phyloP scores from a whole-genome alignment of 64 coral and sea anemone species.

The Montipora sp. region DNA sequence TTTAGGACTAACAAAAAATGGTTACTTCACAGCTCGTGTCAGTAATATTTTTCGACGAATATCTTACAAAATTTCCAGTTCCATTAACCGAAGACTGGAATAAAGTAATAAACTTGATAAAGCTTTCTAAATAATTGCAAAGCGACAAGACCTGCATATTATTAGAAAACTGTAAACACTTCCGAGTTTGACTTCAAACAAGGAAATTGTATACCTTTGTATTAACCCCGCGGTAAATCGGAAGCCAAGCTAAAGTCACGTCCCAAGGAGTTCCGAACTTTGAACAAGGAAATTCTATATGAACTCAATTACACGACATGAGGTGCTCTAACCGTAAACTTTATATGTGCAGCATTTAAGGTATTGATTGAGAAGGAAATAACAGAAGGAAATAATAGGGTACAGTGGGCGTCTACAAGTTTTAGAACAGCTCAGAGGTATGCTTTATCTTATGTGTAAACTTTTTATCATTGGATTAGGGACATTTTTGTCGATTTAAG shows the following conservation, averaged over 20 bases:
- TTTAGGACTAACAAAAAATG: too few species aligned
- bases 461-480: not conserved
- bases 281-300: slow-evolving; percentile 17
- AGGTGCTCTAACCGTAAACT: not conserved
- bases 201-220: not conserved
- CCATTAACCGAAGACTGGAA: not conserved
- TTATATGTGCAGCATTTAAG: too few species aligned
- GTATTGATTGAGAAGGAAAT: too few species aligned
- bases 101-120: not conserved
- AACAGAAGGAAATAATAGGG: not conserved
- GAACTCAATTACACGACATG: not conserved
- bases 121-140: not conserved
- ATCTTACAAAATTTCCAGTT: too few species aligned
- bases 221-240: not conserved
- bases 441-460: not conserved
- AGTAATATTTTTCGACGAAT: too few species aligned
- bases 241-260: not conserved
- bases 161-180: not conserved
- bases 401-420: not conserved
- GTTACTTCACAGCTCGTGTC: too few species aligned
- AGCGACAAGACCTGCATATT: not conserved
- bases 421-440: not conserved
- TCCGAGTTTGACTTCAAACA: not conserved
- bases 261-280: not conserved
- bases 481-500: not conserved